Percentiles rank a stretch among this genome's conserved stretches.
Conservation (phyloP, 2,797 vertebrate genomes). For the Micropoecilia bifurca region DNA sequence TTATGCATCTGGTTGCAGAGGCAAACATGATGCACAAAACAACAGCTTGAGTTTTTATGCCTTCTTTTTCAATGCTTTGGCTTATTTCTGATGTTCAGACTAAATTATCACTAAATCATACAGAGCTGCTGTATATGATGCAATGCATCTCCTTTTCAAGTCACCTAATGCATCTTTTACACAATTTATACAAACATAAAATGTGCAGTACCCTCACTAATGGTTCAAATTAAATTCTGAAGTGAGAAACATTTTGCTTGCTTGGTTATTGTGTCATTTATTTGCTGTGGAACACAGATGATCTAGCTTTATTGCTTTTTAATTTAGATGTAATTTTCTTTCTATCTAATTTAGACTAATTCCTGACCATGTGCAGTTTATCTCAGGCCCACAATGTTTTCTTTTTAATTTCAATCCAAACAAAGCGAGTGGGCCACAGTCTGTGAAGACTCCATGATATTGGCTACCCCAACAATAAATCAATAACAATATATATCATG, state of each 20-base stretch:
- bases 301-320: background rate
- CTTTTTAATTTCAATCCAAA: background rate
- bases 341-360: constrained; percentile 1
- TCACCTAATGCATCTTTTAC: background rate
- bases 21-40: background rate
- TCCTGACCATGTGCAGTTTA: constrained; percentile 2
- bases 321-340: constrained; percentile 2
- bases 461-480: background rate
- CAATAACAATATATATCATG: too few relatives aligned
- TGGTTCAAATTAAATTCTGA: background rate
- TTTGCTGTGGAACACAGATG: background rate
- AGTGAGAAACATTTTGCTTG: background rate
- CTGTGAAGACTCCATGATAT: background rate
- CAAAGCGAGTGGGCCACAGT: constrained; percentile 4
- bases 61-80: background rate
- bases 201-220: background rate
- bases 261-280: background rate
- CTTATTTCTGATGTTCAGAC: background rate
- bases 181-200: background rate
- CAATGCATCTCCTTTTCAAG: background rate
- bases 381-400: background rate
- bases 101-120: background rate
- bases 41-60: background rate
- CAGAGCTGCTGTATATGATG: background rate
- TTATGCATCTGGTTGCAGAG: background rate